phyloP scores from a whole-genome alignment of 2,888 invertebrate species.

The Rhogogaster chlorosoma region DNA sequence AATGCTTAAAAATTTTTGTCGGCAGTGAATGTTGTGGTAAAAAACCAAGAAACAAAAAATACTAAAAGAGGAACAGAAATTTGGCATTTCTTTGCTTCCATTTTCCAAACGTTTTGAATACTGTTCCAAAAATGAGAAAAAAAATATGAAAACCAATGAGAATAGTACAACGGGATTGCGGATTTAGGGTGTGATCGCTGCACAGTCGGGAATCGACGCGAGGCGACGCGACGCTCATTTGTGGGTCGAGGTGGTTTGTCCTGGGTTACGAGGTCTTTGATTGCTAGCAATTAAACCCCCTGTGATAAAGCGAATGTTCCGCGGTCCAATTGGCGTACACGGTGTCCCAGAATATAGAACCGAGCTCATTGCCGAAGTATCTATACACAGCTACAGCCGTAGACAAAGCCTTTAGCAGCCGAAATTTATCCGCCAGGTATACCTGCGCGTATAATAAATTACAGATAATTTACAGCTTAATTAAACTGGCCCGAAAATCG shows the following conservation, averaged over 20 bases:
- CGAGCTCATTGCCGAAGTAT: neutral
- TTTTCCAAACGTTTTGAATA: too few relatives aligned
- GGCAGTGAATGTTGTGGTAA: too few relatives aligned
- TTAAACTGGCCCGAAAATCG: too few relatives aligned
- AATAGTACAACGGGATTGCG: neutral
- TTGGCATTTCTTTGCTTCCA: too few relatives aligned
- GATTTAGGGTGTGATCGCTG: neutral
- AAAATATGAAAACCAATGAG: neutral
- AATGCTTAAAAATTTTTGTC: too few relatives aligned
- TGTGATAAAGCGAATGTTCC: slow-evolving; percentile 41
- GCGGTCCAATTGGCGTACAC: slow-evolving; percentile 38
- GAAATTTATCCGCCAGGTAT: too few relatives aligned
- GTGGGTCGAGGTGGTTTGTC: slow-evolving; percentile 26
- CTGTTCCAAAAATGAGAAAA: neutral
- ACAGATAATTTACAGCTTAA: too few relatives aligned
- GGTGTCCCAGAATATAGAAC: slow-evolving; percentile 20
- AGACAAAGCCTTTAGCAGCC: too few relatives aligned
- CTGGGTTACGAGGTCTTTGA: slow-evolving; percentile 40
- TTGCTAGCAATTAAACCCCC: slow-evolving; percentile 39
- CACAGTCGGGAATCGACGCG: neutral
- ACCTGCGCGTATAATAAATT: too few relatives aligned
- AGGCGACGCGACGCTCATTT: slow-evolving; percentile 20
- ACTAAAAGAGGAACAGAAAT: too few relatives aligned
- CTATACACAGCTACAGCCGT: neutral
- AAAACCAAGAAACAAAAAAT: too few relatives aligned